Percentiles rank a stretch among this genome's conserved stretches.
Evolutionary conservation across 2,113 vertebrate genomes (phyloP).

Genomic region (Calyptommatus sinebrachiatus): DNA sequence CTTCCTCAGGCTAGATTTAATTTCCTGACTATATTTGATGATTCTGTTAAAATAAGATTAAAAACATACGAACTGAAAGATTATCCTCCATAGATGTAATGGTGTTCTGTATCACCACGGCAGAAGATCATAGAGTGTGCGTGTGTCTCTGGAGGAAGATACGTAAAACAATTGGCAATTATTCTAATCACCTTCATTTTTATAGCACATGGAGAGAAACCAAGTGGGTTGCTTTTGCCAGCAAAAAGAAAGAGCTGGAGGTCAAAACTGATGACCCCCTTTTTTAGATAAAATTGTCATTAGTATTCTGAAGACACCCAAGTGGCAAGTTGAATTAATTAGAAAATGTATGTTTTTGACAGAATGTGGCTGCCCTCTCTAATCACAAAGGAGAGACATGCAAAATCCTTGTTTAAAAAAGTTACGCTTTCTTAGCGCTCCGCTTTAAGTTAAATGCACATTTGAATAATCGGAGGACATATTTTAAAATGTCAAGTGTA

Average conservation of each 20-base stretch:
- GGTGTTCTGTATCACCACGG: not conserved
- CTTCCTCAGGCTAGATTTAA: not conserved
- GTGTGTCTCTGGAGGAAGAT: not conserved
- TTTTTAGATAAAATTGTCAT: not conserved
- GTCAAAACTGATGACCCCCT: not conserved
- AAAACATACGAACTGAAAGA: not conserved
- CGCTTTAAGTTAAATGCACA: not conserved
- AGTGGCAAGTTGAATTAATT: not conserved
- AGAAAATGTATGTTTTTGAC: not conserved
- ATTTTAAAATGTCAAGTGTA: not conserved
- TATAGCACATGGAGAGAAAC: not conserved
- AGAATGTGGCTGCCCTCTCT: not conserved
- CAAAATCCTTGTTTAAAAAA: not conserved
- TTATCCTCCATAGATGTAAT: not conserved
- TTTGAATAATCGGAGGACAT: not conserved
- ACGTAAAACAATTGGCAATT: not conserved
- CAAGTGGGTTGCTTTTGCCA: not conserved
- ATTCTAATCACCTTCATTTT: not conserved
- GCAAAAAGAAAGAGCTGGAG: not conserved
- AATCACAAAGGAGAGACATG: not conserved
- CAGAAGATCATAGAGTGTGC: not conserved
- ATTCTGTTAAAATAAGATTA: conserved; percentile 6
- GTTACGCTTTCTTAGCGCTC: no score
- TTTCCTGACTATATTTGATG: not conserved
- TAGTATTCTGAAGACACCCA: not conserved